A percentile compares a stretch with the other conserved stretches of the same genome.
phyloP scores from a whole-genome alignment of 2,888 invertebrate genomes.

The Chymomyza fuscimana region DNA sequence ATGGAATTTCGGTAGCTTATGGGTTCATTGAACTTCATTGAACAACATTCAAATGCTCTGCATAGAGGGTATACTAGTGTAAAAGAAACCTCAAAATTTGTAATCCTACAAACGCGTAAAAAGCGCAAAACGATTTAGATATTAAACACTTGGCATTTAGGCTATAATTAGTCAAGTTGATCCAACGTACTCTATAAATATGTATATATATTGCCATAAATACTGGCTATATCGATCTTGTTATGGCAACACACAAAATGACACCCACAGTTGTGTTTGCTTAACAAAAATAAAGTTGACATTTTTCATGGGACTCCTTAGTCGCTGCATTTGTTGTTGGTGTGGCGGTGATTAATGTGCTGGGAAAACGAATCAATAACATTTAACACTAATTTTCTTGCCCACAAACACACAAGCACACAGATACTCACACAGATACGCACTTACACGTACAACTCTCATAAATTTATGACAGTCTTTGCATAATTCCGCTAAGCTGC shows the following conservation, averaged over 20 bases:
- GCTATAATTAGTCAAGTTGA: not conserved
- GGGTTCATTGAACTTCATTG: too few relatives aligned
- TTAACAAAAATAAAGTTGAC: constrained; percentile 69
- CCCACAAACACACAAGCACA: constrained; percentile 23
- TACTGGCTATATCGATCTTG: not conserved
- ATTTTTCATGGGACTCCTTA: constrained; percentile 46
- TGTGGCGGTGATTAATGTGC: constrained; percentile 61
- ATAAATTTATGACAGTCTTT: constrained; percentile 40
- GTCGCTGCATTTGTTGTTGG: not conserved
- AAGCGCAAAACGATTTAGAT: not conserved
- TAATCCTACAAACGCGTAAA: not conserved
- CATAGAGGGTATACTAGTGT: too few relatives aligned
- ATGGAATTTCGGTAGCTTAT: too few relatives aligned
- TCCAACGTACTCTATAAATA: too few relatives aligned
- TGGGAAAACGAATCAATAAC: constrained; percentile 71
- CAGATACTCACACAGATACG: not conserved
- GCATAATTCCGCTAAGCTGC: constrained; percentile 59
- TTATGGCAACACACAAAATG: not conserved
- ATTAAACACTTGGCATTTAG: not conserved
- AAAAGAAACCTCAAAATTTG: not conserved
- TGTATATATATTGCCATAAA: not conserved
- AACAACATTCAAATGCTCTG: too few relatives aligned
- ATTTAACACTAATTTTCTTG: constrained; percentile 61
- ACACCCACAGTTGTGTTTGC: not conserved
- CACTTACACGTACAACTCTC: not conserved